A percentile compares a stretch with the other conserved stretches of the same genome.
Conservation (phyloP, 2,797 vertebrate species). For the Pogoniulus pusillus region DNA sequence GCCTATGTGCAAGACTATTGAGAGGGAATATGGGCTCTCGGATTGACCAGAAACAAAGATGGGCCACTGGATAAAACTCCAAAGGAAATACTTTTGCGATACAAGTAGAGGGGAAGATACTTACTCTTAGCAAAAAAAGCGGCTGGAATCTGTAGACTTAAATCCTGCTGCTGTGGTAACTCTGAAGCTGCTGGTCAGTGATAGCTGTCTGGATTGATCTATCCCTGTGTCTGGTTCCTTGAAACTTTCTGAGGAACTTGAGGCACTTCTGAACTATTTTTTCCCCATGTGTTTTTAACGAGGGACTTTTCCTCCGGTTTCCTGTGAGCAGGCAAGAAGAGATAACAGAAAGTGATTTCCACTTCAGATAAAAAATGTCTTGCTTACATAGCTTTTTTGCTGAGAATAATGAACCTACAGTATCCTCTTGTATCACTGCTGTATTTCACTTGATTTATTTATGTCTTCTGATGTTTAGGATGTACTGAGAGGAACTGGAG, state of each 20-base stretch:
- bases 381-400: neutral
- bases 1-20: neutral
- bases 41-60: neutral
- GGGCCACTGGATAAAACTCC: neutral
- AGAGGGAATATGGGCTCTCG: neutral
- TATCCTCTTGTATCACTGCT: neutral
- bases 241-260: neutral
- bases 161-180: neutral
- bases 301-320: neutral
- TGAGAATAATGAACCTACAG: neutral
- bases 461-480: neutral
- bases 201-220: neutral
- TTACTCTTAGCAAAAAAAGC: neutral
- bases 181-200: neutral
- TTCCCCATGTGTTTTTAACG: neutral
- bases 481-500: neutral
- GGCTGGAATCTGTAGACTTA: neutral
- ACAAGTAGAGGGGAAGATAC: fast-evolving
- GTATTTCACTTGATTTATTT: neutral
- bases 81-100: neutral
- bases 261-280: neutral
- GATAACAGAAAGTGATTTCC: neutral
- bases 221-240: neutral
- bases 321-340: neutral
- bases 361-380: neutral